Percentiles rank a stretch among this genome's conserved stretches.
Evolutionary conservation across 2,113 vertebrate genomes (phyloP).

Genomic region (Caranx melampygus): DNA sequence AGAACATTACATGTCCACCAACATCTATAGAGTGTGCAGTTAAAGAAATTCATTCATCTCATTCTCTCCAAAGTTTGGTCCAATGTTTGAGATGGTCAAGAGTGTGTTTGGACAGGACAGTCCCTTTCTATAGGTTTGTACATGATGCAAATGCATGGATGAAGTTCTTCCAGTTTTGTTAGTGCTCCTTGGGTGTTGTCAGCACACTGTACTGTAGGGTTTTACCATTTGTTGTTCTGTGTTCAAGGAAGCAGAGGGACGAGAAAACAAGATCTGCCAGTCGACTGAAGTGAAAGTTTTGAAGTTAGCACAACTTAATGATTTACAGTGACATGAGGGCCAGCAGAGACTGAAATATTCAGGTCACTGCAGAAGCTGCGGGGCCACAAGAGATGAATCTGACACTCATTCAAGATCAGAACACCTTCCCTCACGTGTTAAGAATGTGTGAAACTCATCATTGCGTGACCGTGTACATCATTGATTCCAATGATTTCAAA

Average conservation of each 20-base stretch:
- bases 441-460: not conserved
- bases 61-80: no score
- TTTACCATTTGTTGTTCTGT: not conserved
- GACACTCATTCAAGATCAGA: not conserved
- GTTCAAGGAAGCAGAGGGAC: not conserved
- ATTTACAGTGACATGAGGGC: not conserved
- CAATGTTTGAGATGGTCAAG: no score
- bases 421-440: not conserved
- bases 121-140: not conserved
- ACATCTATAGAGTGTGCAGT: no score
- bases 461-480: not conserved
- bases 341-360: not conserved
- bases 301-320: not conserved
- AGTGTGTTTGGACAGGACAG: not conserved
- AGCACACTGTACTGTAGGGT: not conserved
- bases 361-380: not conserved
- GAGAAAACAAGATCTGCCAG: not conserved
- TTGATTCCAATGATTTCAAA: conserved; percentile 22
- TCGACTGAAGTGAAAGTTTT: not conserved
- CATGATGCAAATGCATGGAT: not conserved
- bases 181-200: not conserved
- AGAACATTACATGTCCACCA: no score
- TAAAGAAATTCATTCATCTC: no score
- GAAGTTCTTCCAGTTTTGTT: not conserved
- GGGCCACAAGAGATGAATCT: not conserved